Percentiles rank a stretch among this genome's conserved stretches.
Evolutionary conservation across 2,888 invertebrate species (phyloP).

Genomic region (Fragum fragum): DNA sequence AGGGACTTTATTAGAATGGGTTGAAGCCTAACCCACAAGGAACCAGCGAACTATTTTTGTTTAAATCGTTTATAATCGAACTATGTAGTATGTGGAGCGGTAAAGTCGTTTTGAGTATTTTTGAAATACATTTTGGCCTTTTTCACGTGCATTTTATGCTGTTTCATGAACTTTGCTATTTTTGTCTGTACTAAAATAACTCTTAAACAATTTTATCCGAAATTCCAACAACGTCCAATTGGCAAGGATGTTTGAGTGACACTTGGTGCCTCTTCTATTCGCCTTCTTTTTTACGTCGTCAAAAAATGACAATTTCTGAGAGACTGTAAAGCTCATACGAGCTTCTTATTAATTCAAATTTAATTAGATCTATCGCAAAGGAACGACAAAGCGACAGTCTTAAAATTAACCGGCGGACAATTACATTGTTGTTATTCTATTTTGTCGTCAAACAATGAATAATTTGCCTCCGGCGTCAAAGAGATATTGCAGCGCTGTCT

Average conservation of each 20-base stretch:
- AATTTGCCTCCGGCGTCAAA: constrained; percentile 48
- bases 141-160: no score
- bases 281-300: constrained; percentile 15
- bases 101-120: no score
- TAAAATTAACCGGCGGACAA: constrained; percentile 44
- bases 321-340: constrained; percentile 8
- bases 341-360: constrained; percentile 56
- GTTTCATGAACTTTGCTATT: no score
- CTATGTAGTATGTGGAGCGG: no score
- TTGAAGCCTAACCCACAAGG: no score
- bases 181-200: no score
- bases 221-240: neutral
- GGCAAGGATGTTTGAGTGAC: neutral
- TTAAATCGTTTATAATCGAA: no score
- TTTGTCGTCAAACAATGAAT: constrained; percentile 62
- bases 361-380: constrained; percentile 51
- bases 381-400: constrained; percentile 33
- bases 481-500: constrained; percentile 51
- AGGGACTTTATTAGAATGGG: no score
- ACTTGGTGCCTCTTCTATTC: constrained; percentile 19
- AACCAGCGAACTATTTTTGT: no score
- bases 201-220: constrained; percentile 1
- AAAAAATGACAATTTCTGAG: constrained; percentile 24
- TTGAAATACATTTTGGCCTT: no score
- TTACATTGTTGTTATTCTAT: constrained; percentile 55